phyloP scores from a whole-genome alignment of 2,797 vertebrate species.

The Miopithecus talapoin region DNA sequence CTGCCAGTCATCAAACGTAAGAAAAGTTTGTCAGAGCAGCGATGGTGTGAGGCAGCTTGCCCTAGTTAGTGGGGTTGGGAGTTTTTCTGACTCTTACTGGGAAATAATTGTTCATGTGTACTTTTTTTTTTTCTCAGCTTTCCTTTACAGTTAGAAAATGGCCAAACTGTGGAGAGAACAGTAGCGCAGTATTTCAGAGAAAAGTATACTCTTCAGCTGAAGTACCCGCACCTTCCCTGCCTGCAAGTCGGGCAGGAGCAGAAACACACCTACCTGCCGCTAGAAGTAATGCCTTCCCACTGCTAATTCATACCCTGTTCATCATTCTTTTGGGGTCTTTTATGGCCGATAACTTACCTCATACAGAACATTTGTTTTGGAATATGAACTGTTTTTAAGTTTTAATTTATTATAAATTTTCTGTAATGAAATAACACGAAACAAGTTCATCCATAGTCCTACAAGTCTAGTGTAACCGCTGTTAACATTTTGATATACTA shows the following conservation, averaged over 20 bases:
- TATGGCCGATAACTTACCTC: background rate
- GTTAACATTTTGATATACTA: background rate
- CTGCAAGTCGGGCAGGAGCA: constrained; percentile 99
- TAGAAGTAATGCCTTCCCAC: constrained; percentile 91
- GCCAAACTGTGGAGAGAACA: constrained; percentile 98
- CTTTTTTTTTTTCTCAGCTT: constrained; percentile 87
- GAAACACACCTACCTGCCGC: constrained; percentile 99
- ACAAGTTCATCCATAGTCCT: background rate
- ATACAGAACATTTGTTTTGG: constrained; percentile 13
- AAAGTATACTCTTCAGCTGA: constrained; percentile 98
- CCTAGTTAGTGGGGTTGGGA: background rate
- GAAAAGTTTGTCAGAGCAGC: constrained; percentile 73
- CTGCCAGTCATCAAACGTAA: constrained; percentile 99
- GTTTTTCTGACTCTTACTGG: background rate
- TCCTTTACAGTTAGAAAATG: constrained; percentile 97
- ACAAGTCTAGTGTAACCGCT: background rate
- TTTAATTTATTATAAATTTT: constrained; percentile 40
- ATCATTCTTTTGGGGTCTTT: background rate
- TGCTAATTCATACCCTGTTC: constrained; percentile 44
- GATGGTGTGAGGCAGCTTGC: background rate
- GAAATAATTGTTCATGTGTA: constrained; percentile 1
- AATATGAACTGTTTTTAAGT: constrained; percentile 22
- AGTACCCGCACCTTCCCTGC: constrained; percentile 98
- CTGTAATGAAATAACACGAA: background rate
- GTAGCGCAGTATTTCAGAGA: constrained; percentile 99